These are phyloP conservation scores for Pyralis farinalis DNA, from an alignment of 2,888 invertebrate species.

Conservation along the genomic window DNA sequence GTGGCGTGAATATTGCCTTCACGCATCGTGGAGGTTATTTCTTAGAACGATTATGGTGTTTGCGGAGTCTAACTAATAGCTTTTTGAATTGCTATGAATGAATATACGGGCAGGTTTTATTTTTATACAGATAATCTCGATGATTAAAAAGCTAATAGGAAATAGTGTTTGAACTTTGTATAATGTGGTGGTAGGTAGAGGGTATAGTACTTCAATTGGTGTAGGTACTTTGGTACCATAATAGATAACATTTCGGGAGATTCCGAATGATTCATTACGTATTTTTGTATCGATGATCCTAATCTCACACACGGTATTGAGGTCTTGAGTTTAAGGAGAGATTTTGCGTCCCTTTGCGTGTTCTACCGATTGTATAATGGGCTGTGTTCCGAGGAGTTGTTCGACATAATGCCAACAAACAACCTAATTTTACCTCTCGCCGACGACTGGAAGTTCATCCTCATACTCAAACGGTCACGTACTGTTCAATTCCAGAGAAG, in stretches of 20 bases:
- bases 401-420: too few species aligned
- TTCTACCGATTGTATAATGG: too few species aligned
- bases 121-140: too few species aligned
- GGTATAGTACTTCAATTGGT: background rate
- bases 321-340: background rate
- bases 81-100: constrained; percentile 7
- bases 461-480: too few species aligned
- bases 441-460: too few species aligned
- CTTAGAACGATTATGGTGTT: constrained; percentile 29
- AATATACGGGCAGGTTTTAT: background rate
- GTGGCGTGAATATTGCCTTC: constrained; percentile 13
- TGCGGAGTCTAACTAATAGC: constrained; percentile 27
- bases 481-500: too few species aligned
- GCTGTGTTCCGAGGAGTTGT: too few species aligned
- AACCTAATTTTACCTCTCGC: too few species aligned
- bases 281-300: too few species aligned
- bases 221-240: background rate
- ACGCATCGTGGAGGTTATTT: constrained; percentile 37
- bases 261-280: background rate
- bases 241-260: background rate
- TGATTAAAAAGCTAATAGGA: background rate
- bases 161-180: too few species aligned
- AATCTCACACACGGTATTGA: too few species aligned
- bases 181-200: background rate
- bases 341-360: too few species aligned